These are phyloP conservation scores for Fulmarus glacialis DNA, from an alignment of 2,113 vertebrate species.

Conservation along the genomic window DNA sequence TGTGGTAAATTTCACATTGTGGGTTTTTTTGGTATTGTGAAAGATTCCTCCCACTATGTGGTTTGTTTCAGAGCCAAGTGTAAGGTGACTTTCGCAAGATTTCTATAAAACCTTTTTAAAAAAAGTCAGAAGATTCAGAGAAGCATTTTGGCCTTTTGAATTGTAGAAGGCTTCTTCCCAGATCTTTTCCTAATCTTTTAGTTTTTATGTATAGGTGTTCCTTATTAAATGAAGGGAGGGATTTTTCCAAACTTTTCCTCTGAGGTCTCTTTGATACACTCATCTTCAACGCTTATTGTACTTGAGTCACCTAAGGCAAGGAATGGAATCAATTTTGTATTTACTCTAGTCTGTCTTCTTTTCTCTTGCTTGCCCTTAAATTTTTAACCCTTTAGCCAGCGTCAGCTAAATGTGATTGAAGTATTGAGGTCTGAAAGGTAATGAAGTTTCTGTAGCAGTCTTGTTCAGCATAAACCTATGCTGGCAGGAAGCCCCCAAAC, in stretches of 20 bases:
- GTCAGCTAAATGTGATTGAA: not conserved
- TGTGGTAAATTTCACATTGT: not conserved
- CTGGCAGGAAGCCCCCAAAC: not conserved
- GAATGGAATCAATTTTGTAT: not conserved
- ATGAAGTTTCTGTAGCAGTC: not conserved
- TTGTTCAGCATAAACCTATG: not conserved
- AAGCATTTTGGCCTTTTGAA: not conserved
- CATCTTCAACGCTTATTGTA: not conserved
- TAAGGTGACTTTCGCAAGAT: not conserved
- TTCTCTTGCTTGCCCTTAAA: not conserved
- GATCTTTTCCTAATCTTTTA: not conserved
- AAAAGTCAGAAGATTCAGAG: not conserved
- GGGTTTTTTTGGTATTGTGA: not conserved
- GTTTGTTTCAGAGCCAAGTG: not conserved
- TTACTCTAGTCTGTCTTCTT: not conserved
- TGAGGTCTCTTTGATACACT: not conserved
- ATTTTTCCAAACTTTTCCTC: not conserved
- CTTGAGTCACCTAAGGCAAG: not conserved
- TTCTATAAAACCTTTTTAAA: not conserved
- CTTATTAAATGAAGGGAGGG: not conserved
- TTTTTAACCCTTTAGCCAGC: not conserved
- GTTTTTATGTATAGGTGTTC: not conserved
- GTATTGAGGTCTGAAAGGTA: not conserved
- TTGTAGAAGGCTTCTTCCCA: not conserved
- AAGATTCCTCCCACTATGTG: not conserved